Evolutionary conservation across 2,797 vertebrate species (phyloP), one percentile per base, ranked within the genome.

Genomic region (Crypturellus tataupa): DNA sequence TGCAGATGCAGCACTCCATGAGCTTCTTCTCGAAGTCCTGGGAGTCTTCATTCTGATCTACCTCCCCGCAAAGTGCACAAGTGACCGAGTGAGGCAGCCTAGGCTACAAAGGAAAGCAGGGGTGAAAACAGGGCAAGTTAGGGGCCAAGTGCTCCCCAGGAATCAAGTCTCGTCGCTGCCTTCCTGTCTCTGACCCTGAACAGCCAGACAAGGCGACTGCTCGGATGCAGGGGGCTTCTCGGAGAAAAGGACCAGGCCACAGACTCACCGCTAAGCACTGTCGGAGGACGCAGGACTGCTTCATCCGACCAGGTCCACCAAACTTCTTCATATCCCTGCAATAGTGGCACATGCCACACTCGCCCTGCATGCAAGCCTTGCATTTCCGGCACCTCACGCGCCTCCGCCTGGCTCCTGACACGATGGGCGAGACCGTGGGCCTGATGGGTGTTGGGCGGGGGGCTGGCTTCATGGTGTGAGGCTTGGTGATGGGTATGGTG

Each of bases 271-370:
- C 96, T 60, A 99, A 97, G 97, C 99, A 99, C 92, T 99, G 99
- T 93, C 99, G 98, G 96, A 98, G 98, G 69, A 99, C 87, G 49
- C 99, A 99, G 92, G 99, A 98, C 97, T 99, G 99, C 97, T 99
- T 99, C 98, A 99, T 99, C 55, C 99, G 98, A 25, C 99, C 99
- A 10, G 99, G 99, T 1, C 99, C 99, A 1, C 99, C 99, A 40
- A 99, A 99, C 96, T 99, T 99, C 97, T 99, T 99, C 99, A 99
- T 99, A 97, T 99, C 99, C 35, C 98, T 98, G 98, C 99, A 99
- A 97, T 98, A 99, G 94, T 99, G 98, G 97, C 99, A 99, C 76
- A 98, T 98, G 73, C 99, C 99, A 44, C 99, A 99, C 97, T 99
- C 99, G 46, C 98, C 98, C 89, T 99, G 98, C 94, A 98, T 97